Evolutionary conservation across 2,113 vertebrate genomes (phyloP).

Genomic region (Oryzias celebensis): DNA sequence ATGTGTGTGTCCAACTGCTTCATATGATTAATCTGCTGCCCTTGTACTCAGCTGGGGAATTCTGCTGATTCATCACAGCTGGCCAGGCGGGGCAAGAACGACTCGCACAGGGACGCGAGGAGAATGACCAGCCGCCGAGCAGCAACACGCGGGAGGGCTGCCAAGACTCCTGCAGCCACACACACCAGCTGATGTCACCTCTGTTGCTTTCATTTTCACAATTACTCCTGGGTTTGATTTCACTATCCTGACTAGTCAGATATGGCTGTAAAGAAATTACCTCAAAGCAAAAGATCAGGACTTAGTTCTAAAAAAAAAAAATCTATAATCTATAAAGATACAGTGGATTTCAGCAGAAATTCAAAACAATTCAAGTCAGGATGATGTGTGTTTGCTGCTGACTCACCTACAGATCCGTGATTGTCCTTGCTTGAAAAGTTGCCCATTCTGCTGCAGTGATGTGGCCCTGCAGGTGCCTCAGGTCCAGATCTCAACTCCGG

Average conservation of each 20-base stretch:
- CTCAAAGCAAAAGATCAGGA: background rate
- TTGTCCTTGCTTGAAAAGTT: conserved; percentile 77
- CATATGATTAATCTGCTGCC: conserved; percentile 68
- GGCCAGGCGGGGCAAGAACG: conserved; percentile 58
- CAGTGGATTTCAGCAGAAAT: background rate
- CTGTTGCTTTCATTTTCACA: conserved; percentile 40
- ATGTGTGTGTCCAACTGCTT: conserved; percentile 58
- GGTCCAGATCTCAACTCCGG: conserved; percentile 25
- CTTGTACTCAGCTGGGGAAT: conserved; percentile 67
- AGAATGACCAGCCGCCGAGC: conserved; percentile 72
- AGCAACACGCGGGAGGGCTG: conserved; percentile 54
- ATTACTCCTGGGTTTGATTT: conserved; percentile 1
- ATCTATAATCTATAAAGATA: background rate
- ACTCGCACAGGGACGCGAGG: conserved; percentile 63
- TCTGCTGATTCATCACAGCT: conserved; percentile 79
- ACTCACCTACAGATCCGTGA: conserved; percentile 72
- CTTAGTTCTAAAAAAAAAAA: background rate
- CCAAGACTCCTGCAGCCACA: conserved; percentile 61
- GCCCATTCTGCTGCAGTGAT: conserved; percentile 69
- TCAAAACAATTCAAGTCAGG: background rate
- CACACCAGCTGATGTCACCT: conserved; percentile 30
- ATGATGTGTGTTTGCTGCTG: conserved; percentile 3
- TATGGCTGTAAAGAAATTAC: background rate
- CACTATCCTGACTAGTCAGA: background rate
- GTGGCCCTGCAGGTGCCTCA: conserved; percentile 48